Evolutionary conservation across 2,113 vertebrate species (phyloP).

Genomic region (Anoplopoma fimbria): DNA sequence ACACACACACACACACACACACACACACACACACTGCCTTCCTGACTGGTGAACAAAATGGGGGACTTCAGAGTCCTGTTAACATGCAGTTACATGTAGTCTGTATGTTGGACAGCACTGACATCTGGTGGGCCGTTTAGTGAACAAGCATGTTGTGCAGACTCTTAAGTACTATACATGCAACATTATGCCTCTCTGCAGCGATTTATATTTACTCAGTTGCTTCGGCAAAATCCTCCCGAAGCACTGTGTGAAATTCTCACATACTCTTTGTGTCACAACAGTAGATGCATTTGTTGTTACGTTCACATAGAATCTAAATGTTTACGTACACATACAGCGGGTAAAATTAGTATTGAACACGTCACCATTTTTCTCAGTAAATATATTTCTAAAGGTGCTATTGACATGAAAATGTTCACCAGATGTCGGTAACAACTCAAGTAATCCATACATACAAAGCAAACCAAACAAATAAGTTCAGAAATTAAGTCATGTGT

Average conservation of each 20-base stretch:
- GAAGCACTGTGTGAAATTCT: not conserved
- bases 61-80: conserved; percentile 5
- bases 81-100: conserved; percentile 1
- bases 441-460: too few species aligned
- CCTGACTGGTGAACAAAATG: conserved; percentile 54
- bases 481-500: too few species aligned
- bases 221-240: not conserved
- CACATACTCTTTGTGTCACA: not conserved
- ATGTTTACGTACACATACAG: not conserved
- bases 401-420: too few species aligned
- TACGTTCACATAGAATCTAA: not conserved
- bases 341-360: too few species aligned
- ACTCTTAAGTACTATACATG: not conserved
- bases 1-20: too few species aligned
- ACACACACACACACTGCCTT: conserved; percentile 4
- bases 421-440: too few species aligned
- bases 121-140: conserved; percentile 61
- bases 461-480: too few species aligned
- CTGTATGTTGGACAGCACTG: conserved; percentile 47
- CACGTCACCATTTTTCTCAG: too few species aligned
- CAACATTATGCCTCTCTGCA: not conserved
- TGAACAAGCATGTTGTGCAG: conserved; percentile 18
- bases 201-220: not conserved
- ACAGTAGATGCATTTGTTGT: not conserved
- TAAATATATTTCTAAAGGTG: too few species aligned